These are phyloP conservation scores for Pachypeltis micranthus DNA, from an alignment of 1,140 invertebrate species.

Conservation along the genomic window DNA sequence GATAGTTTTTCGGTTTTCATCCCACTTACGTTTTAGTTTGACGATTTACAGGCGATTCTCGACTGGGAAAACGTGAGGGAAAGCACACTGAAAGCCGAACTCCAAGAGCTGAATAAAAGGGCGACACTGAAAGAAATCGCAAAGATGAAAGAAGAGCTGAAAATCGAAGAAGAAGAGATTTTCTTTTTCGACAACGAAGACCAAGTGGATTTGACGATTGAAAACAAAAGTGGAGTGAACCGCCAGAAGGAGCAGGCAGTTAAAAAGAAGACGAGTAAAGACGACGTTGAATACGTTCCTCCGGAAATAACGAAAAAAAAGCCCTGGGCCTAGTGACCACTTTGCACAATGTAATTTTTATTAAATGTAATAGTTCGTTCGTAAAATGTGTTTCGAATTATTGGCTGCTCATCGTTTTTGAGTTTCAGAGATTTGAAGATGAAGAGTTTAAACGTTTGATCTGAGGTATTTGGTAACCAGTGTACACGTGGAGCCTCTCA, in stretches of 20 bases:
- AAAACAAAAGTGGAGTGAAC: constrained; percentile 31
- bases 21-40: too few species aligned
- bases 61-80: constrained; percentile 46
- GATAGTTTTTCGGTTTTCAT: too few species aligned
- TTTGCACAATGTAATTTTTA: neutral
- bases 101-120: constrained; percentile 43
- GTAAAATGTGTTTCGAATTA: too few species aligned
- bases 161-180: constrained; percentile 48
- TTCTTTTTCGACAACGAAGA: constrained; percentile 71
- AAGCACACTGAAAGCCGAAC: constrained; percentile 30
- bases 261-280: constrained; percentile 20
- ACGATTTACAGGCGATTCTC: constrained; percentile 42
- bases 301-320: constrained; percentile 23
- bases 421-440: too few species aligned
- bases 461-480: too few species aligned
- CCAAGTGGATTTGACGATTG: constrained; percentile 56
- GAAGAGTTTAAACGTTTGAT: too few species aligned
- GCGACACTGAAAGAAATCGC: constrained; percentile 44
- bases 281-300: constrained; percentile 20
- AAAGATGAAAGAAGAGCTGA: constrained; percentile 44
- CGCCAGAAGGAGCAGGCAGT: constrained; percentile 10
- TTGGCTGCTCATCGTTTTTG: too few species aligned
- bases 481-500: too few species aligned
- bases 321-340: neutral
- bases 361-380: too few species aligned